Base-by-base conservation (phyloP, 2,113 vertebrate genomes). In the pig (Sus scrofa) region DNA sequence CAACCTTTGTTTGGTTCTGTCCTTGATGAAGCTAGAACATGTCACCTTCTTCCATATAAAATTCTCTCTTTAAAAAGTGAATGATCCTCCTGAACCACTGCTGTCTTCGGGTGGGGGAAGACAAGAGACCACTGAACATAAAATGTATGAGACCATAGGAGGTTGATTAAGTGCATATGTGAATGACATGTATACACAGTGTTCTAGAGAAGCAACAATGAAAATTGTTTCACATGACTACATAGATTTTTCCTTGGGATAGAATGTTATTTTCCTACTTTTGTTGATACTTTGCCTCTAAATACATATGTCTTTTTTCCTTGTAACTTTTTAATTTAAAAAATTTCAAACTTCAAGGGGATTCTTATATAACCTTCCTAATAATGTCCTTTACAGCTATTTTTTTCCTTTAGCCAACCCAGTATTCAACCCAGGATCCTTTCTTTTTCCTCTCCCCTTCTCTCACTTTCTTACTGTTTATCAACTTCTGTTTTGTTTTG, bases 291-390 rank as follows among this genome's bases (percentile, higher is more conserved):
- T 94, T 1, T 89, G 2, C 26, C 50, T 79, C 74, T 81, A 26
- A 73, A 9, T 27, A 34, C 16, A 20, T 24, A 32, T 37, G 6
- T 75, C 54, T 60, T 54, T 60, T 82, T n/a, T 79, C 73, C 44
- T 87, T 65, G 7, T 39, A 63, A 62, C 62, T n/a, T 95, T 96
- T 86, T 27, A 60, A 65, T 86, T 83, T 83, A 32, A 67, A 85
- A 86, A 54, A 18, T 26, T 60, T 95, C 9, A 24, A 75, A 70
- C 62, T 81, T 67, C 27, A 67, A 60, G 18, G n/a, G 6, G 15
- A 16, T 75, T 52, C 12, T 12, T 62, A 1, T 82, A 78, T 58
- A 19, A 1, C 10, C 26, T 73, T 90, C 18, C 44, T 44, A 44
- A 44, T 44, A 44, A 44, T 44, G 44, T 44, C 44, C 56, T 82